Base-by-base conservation (phyloP, 2,113 vertebrate genomes). In the Periophthalmus modestus region DNA sequence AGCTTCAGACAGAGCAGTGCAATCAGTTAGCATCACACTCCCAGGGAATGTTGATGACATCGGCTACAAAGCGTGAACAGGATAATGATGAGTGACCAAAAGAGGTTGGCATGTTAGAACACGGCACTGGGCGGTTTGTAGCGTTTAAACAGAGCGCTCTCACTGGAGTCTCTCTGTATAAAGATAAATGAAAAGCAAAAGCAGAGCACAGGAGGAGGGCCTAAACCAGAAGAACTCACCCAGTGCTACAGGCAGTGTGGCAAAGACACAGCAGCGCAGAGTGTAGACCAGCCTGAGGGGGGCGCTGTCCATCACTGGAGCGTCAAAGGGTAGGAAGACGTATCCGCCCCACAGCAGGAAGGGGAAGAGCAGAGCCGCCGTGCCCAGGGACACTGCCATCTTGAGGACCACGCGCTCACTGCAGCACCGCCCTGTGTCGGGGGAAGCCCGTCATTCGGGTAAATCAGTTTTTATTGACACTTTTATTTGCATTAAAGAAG, bases 261-360 rank as follows among this genome's bases (percentile, higher is more conserved):
- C 96, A 0, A 98, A 98, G 62, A 95, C 85, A 0, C 95, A 94
- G 0, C 97, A 99, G 74, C 96, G 95, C 23, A 98, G 68, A 0
- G 96, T 95, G 89, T 98, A 98, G 72, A 98, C 84, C 19, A 98
- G 92, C 66, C 96, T 93, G 28, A 94, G 72, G 0, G 94, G 89
- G 81, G 95, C 1, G 3, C 92, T 88, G 0, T 94, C 90, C 80
- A 97, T 87, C 59, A 93, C 71, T 0, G 97, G 97, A 0, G 95
- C 96, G 0, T 98, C 96, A 0, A 99, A 99, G 0, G 97, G 97
- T 87, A 99, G 82, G 88, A 98, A 97, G 72, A 92, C 74, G 0
- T 94, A 97, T 0, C 95, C 95, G 0, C 95, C 96, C 1, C 96
- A 98, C 15, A 98, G 16, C 54, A 99, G 89, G 78, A 96, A 92